Conservation (phyloP, 1,140 invertebrate genomes). For the Rhynchophorus ferrugineus region DNA sequence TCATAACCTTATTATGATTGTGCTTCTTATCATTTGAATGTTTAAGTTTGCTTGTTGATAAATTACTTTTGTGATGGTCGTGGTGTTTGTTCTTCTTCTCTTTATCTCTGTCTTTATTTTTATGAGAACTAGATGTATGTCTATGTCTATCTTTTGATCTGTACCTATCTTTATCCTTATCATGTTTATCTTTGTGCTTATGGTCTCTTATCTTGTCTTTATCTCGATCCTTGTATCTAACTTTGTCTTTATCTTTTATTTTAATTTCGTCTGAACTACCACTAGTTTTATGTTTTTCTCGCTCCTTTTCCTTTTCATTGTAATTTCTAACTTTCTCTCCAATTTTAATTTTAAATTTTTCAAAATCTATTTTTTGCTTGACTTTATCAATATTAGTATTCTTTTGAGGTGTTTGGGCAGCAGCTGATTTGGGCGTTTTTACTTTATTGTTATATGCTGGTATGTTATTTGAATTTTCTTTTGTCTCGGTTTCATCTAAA, state of each 20-base stretch:
- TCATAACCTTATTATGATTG: constrained; percentile 10
- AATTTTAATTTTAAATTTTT: constrained; percentile 21
- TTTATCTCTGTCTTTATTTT: constrained; percentile 24
- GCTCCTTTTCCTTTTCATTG: constrained; percentile 22
- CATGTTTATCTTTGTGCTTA: constrained; percentile 20
- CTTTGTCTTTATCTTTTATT: constrained; percentile 12
- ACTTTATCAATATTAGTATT: constrained; percentile 21
- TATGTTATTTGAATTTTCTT: constrained; percentile 17
- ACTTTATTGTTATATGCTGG: constrained; percentile 7
- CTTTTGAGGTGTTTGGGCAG: constrained; percentile 18
- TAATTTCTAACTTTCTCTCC: constrained; percentile 14
- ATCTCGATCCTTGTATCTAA: constrained; percentile 15
- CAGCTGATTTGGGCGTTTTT: constrained; percentile 22
- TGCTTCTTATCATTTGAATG: constrained; percentile 22
- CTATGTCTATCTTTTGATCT: constrained; percentile 25
- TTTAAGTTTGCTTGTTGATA: constrained; percentile 15
- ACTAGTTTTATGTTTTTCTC: constrained; percentile 22
- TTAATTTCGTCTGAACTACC: constrained; percentile 17
- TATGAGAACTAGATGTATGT: constrained; percentile 17
- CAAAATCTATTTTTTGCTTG: constrained; percentile 32
- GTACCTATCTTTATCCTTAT: constrained; percentile 26
- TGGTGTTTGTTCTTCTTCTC: constrained; percentile 25
- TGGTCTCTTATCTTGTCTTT: constrained; percentile 16
- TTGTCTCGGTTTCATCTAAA: constrained; percentile 16
- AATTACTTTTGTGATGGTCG: constrained; percentile 11